These are phyloP conservation scores for Augochlora pura DNA, from an alignment of 1,140 invertebrate genomes.

Conservation along the genomic window DNA sequence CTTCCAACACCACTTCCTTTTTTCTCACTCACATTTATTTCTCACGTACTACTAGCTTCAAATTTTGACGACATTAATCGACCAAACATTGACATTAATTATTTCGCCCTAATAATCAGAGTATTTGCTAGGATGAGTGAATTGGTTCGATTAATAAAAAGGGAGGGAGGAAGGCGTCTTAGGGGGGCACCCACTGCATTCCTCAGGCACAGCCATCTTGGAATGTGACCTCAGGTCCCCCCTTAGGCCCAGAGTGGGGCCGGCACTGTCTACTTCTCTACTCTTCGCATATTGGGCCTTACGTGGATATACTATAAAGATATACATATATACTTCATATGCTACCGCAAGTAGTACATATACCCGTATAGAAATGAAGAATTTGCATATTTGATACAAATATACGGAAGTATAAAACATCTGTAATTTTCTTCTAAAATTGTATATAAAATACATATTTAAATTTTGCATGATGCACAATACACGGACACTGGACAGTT, in stretches of 20 bases:
- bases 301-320: neutral
- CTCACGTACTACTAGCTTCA: slow-evolving; percentile 31
- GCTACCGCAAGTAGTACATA: neutral
- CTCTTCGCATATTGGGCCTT: slow-evolving; percentile 4
- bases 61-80: slow-evolving; percentile 38
- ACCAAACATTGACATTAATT: slow-evolving; percentile 41
- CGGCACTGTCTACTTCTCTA: slow-evolving; percentile 54
- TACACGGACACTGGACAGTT: no score
- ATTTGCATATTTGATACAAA: neutral
- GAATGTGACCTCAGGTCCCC: slow-evolving; percentile 80
- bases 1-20: slow-evolving; percentile 37
- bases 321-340: neutral
- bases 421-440: neutral
- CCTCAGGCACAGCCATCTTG: slow-evolving; percentile 81
- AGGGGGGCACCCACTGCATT: slow-evolving; percentile 80
- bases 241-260: slow-evolving; percentile 71
- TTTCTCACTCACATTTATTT: slow-evolving; percentile 34
- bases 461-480: no score
- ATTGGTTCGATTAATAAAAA: slow-evolving; percentile 75
- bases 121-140: slow-evolving; percentile 71
- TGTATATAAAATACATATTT: neutral
- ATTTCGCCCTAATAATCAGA: slow-evolving; percentile 36
- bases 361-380: neutral
- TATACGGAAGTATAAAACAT: no score
- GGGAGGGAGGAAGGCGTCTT: slow-evolving; percentile 70